phyloP scores from a whole-genome alignment of 2,888 invertebrate species.

The Phasia obesa region DNA sequence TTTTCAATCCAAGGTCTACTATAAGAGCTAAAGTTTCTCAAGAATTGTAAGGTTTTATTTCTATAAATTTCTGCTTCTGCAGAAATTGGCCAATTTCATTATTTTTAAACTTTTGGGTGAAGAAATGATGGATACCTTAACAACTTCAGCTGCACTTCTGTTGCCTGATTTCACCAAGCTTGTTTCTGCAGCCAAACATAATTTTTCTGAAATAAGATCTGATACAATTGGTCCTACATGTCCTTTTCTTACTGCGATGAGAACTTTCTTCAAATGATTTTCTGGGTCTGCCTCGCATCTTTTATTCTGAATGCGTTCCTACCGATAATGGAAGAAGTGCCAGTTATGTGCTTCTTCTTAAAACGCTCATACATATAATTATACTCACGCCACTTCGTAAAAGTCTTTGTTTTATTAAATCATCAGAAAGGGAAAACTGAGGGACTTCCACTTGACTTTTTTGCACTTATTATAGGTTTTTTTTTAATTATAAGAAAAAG shows the following conservation, averaged over 20 bases:
- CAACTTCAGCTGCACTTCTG: constrained; percentile 1
- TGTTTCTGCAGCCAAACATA: neutral
- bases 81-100: constrained; percentile 4
- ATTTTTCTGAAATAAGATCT: neutral
- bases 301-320: neutral
- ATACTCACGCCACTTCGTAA: too few species aligned
- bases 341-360: too few species aligned
- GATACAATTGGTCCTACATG: neutral
- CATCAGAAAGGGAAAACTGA: too few species aligned
- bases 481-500: too few species aligned
- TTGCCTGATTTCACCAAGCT: neutral
- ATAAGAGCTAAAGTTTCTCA: neutral
- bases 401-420: too few species aligned
- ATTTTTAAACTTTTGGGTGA: constrained; percentile 4
- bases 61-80: too few species aligned
- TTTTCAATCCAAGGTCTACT: too few species aligned
- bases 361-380: too few species aligned
- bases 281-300: constrained; percentile 1
- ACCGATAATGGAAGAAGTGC: too few species aligned
- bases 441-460: too few species aligned
- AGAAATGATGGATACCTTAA: neutral
- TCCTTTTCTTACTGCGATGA: neutral
- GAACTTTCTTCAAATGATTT: constrained; percentile 3
- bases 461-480: too few species aligned
- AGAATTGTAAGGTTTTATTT: neutral